A percentile compares a stretch with the other conserved stretches of the same genome.
Evolutionary conservation across 2,797 vertebrate genomes (phyloP).

Genomic region (Tamandua tetradactyla): DNA sequence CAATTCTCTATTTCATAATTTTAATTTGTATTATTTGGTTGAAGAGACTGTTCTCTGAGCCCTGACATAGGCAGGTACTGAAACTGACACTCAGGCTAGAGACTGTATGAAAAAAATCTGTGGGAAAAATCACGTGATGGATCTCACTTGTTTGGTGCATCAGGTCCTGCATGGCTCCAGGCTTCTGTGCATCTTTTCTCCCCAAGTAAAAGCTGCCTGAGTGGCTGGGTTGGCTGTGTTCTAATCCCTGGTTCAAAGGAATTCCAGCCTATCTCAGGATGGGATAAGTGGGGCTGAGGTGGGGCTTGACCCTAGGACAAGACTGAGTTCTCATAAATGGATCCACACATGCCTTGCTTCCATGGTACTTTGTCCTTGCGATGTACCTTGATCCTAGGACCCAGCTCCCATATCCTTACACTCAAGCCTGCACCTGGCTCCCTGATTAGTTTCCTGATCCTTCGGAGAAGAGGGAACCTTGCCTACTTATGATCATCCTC

Average conservation of each 20-base stretch:
- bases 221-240: neutral
- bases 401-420: neutral
- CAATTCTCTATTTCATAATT: slow-evolving; percentile 66
- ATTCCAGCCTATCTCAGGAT: neutral
- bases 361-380: neutral
- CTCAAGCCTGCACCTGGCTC: neutral
- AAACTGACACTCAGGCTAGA: slow-evolving; percentile 13
- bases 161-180: neutral
- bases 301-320: neutral
- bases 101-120: neutral
- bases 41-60: slow-evolving; percentile 57
- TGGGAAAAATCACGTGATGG: slow-evolving; percentile 22
- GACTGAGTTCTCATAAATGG: neutral
- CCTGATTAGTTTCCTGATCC: neutral
- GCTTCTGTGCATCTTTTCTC: neutral
- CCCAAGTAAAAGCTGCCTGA: neutral
- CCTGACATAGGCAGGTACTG: neutral
- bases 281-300: no score
- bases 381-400: neutral
- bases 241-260: neutral
- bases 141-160: slow-evolving; percentile 50
- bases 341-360: neutral
- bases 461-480: neutral
- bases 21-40: slow-evolving; percentile 69
- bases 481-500: neutral